Conservation (phyloP, 2,797 vertebrate species). For the Podargus strigoides region DNA sequence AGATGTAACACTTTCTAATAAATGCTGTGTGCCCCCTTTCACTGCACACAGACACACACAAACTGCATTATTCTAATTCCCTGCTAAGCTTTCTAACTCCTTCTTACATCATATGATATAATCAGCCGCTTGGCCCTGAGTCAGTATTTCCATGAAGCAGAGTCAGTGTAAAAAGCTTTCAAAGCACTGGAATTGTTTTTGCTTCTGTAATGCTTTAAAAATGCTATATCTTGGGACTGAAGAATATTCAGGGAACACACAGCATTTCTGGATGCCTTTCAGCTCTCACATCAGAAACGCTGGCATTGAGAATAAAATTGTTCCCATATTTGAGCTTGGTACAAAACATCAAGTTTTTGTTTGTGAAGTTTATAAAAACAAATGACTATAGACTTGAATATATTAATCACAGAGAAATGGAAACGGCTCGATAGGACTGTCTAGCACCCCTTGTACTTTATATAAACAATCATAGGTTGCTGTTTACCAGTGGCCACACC, state of each 20-base stretch:
- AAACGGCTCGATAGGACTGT: not conserved
- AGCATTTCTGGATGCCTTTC: conserved; percentile 45
- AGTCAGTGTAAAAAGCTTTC: conserved; percentile 51
- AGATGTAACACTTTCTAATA: conserved; percentile 55
- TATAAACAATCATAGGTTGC: not conserved
- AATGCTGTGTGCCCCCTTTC: not conserved
- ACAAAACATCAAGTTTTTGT: conserved; percentile 45
- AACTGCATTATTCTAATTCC: conserved; percentile 55
- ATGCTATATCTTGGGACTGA: conserved; percentile 47
- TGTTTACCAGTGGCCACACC: not conserved
- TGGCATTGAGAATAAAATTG: conserved; percentile 35
- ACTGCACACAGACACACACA: conserved; percentile 15
- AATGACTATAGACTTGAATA: not conserved
- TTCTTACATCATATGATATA: conserved; percentile 56
- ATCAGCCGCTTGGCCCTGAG: conserved; percentile 63
- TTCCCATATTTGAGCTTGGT: conserved; percentile 46
- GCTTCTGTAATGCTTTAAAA: conserved; percentile 60
- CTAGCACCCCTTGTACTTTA: not conserved
- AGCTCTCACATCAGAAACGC: conserved; percentile 44
- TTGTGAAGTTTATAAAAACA: conserved; percentile 31
- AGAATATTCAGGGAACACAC: conserved; percentile 25
- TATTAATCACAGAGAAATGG: not conserved
- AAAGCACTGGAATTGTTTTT: conserved; percentile 60
- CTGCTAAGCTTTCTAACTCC: conserved; percentile 56
- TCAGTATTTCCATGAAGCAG: conserved; percentile 56